Base-by-base conservation (phyloP, 1,140 invertebrate genomes). In the Tetraneura akinire region DNA sequence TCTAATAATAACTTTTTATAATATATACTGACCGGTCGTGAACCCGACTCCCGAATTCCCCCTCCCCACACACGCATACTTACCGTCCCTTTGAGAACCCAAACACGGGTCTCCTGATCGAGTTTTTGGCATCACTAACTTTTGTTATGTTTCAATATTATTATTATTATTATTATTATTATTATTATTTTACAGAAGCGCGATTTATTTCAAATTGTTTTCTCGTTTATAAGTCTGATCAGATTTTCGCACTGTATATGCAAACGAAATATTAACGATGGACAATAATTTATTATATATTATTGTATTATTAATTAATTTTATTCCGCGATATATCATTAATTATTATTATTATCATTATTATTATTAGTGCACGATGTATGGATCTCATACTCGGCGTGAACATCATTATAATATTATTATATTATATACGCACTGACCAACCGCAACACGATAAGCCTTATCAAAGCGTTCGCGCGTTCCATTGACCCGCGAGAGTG, bases 401-500 rank as follows among this genome's bases (percentile, higher is more conserved):
- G 23, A 1, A 62, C 32, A 62, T 47, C 6, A n/a, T n/a, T n/a
- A n/a, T n/a, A n/a, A n/a, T n/a, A n/a, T n/a, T n/a, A n/a, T n/a
- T n/a, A n/a, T n/a, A n/a, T n/a, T n/a, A n/a, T n/a, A n/a, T n/a
- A 4, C 16, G 47, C 45, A 70, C 73, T 57, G 55, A 60, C 73
- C 73, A 23, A 42, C 73, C 73, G 26, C 32, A 76, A 60, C 49
- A 57, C 29, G 73, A 76, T 76, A 76, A 76, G 32, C 53, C 8
- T 57, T 60, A 76, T 76, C 73, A 26, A 42, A 37, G 8, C n/a
- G n/a, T 37, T 8, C 3, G 11, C 4, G 1, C 4, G 21, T 32
- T 42, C 32, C 53, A 23, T 45, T 76, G 73, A 60, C 73, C 73
- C 73, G 23, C 73, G 23, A 47, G 23, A 18, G 5, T 21, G 16